phyloP scores from a whole-genome alignment of 1,140 invertebrate species.

The Drosophila erecta region DNA sequence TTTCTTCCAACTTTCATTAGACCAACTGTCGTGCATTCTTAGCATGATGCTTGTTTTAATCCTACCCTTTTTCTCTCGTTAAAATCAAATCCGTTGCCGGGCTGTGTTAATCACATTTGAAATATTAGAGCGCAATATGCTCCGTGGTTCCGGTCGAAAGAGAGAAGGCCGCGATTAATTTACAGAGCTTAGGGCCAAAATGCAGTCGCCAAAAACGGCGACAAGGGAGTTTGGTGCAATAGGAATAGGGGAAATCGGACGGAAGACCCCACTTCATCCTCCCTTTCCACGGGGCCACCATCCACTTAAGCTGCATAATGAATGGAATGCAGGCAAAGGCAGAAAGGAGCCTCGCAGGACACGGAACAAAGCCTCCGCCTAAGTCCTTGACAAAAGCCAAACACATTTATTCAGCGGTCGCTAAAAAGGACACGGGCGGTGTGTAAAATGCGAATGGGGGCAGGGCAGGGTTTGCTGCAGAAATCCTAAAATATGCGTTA shows the following conservation, averaged over 20 bases:
- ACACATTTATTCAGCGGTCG: slow-evolving; percentile 81
- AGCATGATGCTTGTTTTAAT: neutral
- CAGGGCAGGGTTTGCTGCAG: slow-evolving; percentile 16
- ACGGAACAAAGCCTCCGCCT: slow-evolving; percentile 62
- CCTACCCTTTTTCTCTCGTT: slow-evolving; percentile 30
- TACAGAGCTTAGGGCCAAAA: slow-evolving; percentile 67
- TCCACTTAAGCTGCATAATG: slow-evolving; percentile 80
- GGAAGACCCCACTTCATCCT: neutral
- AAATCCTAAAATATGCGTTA: slow-evolving; percentile 81
- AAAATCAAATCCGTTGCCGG: slow-evolving; percentile 42
- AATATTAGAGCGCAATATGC: slow-evolving; percentile 67
- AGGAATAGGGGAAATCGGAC: neutral
- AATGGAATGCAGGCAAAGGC: slow-evolving; percentile 72
- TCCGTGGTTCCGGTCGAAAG: slow-evolving; percentile 23
- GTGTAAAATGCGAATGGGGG: slow-evolving; percentile 2
- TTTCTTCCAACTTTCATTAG: neutral
- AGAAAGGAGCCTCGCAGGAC: slow-evolving; percentile 50
- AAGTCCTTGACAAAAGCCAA: slow-evolving; percentile 81
- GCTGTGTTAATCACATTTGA: slow-evolving; percentile 80
- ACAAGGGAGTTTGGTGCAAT: slow-evolving; percentile 8
- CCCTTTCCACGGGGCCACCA: slow-evolving; percentile 7
- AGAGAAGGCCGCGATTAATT: slow-evolving; percentile 72
- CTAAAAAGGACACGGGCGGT: slow-evolving; percentile 35
- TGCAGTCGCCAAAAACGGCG: slow-evolving; percentile 60
- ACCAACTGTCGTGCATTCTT: neutral